Evolutionary conservation across 2,888 invertebrate genomes (phyloP), one percentile per base, ranked within the genome.

Genomic region (Chloroclysta siterata): DNA sequence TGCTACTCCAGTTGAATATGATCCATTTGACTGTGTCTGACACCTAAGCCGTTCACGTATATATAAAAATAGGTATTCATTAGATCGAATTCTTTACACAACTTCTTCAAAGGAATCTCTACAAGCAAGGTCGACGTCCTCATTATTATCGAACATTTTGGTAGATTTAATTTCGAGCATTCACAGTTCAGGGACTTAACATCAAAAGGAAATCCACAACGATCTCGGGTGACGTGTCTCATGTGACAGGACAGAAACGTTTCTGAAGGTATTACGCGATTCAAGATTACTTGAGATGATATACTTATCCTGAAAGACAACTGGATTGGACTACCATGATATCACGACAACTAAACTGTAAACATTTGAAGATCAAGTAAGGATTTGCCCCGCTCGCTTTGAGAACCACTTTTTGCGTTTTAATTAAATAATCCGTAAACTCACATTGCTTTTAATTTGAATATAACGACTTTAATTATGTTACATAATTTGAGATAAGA

Each of bases 201-300:
- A 65, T 66, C 69, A 55, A 64, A 62, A 64, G 63, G 13, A 51
- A 62, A 63, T 44, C 33, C 8, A n/a, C 33, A 51, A 36, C 51
- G 51, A 33, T 58, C 51, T 58, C 58, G 42, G 33, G 42, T 58
- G 33, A 58, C 51, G 44, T 15, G 42, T 51, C 51, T 33, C 42
- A 55, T 55, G 33, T 58, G 44, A 51, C 44, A 58, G 29, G 44
- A 53, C 51, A 41, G 56, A 57, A 22, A 51, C 15, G 13, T 55
- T 33, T 46, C 46, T 46, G 33, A 46, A 0, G 33, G 47, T 47
- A 28, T 46, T 53, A 53, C 28, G 7, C 15, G 10, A 10, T 33
- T 50, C 15, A 10, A 51, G 15, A 51, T 51, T 36, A 36, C 46
- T 46, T 46, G 3, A 46, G 46, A 17, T 17, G 46, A 46, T 17